Evolutionary conservation across 2,113 vertebrate genomes (phyloP).

Genomic region (Petromus typicus): DNA sequence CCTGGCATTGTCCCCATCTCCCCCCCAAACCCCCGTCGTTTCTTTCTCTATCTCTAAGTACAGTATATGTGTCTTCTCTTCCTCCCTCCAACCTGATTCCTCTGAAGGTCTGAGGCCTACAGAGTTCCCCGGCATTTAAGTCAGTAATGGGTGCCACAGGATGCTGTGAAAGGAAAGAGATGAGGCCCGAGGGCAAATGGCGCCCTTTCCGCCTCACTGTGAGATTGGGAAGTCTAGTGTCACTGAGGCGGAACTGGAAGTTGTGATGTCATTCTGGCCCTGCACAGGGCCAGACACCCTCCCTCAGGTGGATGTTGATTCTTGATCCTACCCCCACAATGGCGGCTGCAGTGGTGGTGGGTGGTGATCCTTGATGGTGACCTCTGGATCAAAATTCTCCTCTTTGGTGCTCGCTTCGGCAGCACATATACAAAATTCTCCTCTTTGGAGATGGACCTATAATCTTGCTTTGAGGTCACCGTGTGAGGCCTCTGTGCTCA

Average conservation of each 20-base stretch:
- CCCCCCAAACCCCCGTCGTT: background rate
- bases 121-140: background rate
- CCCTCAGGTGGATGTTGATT: background rate
- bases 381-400: background rate
- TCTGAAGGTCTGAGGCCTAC: slow-evolving; percentile 1
- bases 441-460: background rate
- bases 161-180: background rate
- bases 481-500: background rate
- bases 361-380: background rate
- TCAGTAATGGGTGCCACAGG: background rate
- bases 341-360: no score
- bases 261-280: background rate
- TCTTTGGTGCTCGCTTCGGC: no score
- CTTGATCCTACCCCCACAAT: background rate
- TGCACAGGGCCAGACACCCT: background rate
- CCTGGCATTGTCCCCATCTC: background rate
- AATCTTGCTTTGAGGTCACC: slow-evolving; percentile 35
- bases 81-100: background rate
- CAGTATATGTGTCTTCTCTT: background rate
- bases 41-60: background rate
- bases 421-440: no score
- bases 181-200: background rate
- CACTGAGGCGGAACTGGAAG: background rate
- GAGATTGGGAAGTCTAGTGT: background rate
- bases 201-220: background rate